A percentile compares a stretch with the other conserved stretches of the same genome.
phyloP scores from a whole-genome alignment of 2,113 vertebrate species.

The Hypanus sabinus region DNA sequence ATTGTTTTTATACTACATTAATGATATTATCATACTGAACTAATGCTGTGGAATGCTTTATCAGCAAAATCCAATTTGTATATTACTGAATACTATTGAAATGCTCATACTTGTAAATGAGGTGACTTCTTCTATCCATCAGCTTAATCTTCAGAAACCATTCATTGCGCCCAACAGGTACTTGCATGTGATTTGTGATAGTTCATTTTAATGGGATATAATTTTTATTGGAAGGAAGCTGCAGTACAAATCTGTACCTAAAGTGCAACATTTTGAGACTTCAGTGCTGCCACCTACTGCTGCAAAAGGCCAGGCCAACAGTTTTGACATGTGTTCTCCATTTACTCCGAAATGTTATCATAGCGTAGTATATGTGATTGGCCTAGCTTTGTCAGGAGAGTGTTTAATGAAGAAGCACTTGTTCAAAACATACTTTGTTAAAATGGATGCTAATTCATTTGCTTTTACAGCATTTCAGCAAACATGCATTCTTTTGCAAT shows the following conservation, averaged over 20 bases:
- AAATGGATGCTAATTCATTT: background rate
- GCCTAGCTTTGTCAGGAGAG: background rate
- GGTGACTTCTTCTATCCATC: background rate
- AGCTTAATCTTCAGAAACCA: constrained; percentile 11
- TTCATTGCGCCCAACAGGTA: background rate
- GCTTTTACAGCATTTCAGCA: background rate
- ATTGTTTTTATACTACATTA: background rate
- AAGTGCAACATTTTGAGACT: background rate
- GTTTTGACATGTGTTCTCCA: background rate
- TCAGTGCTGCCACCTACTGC: constrained; percentile 26
- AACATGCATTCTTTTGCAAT: background rate
- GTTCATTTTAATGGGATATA: background rate
- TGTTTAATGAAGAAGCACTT: background rate
- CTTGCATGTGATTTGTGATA: background rate
- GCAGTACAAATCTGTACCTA: background rate
- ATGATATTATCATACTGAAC: background rate
- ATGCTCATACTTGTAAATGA: background rate
- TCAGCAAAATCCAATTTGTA: background rate
- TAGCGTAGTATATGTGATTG: background rate
- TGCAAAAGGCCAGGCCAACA: background rate
- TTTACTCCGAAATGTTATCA: background rate
- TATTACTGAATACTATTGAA: background rate
- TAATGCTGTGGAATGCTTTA: background rate
- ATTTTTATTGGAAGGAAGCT: background rate
- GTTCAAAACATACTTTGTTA: too few relatives aligned